A percentile compares a stretch with the other conserved stretches of the same genome.
Conservation (phyloP, 2,888 invertebrate genomes). For the Bellardia bayeri region DNA sequence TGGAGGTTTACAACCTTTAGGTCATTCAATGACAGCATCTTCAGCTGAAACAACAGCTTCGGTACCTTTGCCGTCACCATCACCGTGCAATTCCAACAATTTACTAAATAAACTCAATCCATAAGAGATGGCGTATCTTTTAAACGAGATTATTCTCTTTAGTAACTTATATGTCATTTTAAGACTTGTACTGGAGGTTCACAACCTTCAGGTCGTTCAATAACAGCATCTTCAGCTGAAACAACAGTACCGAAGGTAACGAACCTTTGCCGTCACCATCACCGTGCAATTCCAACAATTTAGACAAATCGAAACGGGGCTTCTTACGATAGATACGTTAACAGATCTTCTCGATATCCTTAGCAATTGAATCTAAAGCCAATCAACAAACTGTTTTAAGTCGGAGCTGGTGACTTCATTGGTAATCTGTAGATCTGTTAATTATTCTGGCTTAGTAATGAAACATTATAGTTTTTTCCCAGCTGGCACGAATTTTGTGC, state of each 20-base stretch:
- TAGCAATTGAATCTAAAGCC: constrained; percentile 99
- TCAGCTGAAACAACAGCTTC: constrained; percentile 89
- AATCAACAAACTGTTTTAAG: constrained; percentile 97
- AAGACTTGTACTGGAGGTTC: constrained; percentile 99
- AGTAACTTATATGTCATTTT: no score
- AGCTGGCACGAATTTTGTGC: no score
- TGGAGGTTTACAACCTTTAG: constrained; percentile 99
- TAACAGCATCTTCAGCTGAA: constrained; percentile 90
- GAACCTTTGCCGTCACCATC: constrained; percentile 91
- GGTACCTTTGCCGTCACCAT: constrained; percentile 89
- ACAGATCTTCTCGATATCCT: constrained; percentile 99
- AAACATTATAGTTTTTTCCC: no score
- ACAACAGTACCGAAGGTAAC: constrained; percentile 89
- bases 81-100: constrained; percentile 98
- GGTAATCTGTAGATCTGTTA: constrained; percentile 86
- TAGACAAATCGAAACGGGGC: constrained; percentile 98
- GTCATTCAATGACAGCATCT: constrained; percentile 93
- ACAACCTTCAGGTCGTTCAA: constrained; percentile 97
- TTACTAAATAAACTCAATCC: no score
- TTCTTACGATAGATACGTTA: constrained; percentile 99
- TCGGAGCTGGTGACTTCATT: constrained; percentile 95
- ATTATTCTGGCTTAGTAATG: no score
- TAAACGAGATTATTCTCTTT: no score
- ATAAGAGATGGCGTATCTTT: no score
- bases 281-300: constrained; percentile 97